A percentile compares a stretch with the other conserved stretches of the same genome.
phyloP scores from a whole-genome alignment of 2,797 vertebrate species.

The Micropoecilia bifurca region DNA sequence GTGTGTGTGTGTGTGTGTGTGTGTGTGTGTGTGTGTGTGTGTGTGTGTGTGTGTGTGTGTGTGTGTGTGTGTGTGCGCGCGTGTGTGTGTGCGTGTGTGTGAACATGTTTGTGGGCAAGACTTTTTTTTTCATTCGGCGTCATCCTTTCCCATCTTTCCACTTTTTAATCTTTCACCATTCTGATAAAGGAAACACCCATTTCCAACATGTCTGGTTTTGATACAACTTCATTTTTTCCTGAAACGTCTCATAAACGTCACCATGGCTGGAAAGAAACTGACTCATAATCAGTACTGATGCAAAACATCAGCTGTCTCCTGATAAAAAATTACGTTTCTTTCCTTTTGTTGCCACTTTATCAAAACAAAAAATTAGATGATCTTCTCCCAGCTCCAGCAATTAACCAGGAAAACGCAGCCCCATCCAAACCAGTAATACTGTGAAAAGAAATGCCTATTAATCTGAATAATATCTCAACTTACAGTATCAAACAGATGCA shows the following conservation, averaged over 20 bases:
- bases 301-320: not conserved
- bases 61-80: not conserved
- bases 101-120: conserved; percentile 3
- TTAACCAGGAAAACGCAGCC: not conserved
- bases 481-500: not conserved
- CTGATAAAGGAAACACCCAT: conserved; percentile 18
- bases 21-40: not conserved
- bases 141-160: conserved; percentile 30
- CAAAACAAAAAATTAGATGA: not conserved
- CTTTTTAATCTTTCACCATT: conserved; percentile 18
- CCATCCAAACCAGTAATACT: not conserved
- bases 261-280: not conserved
- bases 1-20: conserved; percentile 1
- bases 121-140: not conserved
- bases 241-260: not conserved
- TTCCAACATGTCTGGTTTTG: not conserved
- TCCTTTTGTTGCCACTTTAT: not conserved
- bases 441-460: not conserved
- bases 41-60: not conserved
- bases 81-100: not conserved
- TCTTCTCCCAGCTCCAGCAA: not conserved
- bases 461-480: not conserved
- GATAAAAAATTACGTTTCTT: not conserved
- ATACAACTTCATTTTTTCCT: not conserved
- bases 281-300: not conserved